phyloP scores from a whole-genome alignment of 2,888 invertebrate species.

The Leptarthrus brevirostris region DNA sequence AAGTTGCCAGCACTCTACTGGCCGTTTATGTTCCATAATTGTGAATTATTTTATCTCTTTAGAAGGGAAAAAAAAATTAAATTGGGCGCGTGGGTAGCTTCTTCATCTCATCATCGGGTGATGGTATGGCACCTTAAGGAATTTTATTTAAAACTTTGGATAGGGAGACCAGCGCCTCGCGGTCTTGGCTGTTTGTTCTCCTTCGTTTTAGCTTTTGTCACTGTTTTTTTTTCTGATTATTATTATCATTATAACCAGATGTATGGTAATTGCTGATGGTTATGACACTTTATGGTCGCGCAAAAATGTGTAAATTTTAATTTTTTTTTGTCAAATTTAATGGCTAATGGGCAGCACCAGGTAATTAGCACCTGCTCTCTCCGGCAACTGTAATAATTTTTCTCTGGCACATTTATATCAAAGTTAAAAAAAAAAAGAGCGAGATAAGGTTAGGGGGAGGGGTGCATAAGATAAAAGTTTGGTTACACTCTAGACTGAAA shows the following conservation, averaged over 20 bases:
- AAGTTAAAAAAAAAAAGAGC: no score
- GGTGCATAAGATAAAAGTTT: no score
- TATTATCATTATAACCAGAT: constrained; percentile 54
- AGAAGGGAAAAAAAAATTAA: constrained; percentile 25
- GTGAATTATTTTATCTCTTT: constrained; percentile 45
- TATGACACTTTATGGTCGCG: constrained; percentile 52
- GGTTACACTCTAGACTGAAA: no score
- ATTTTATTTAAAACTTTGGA: constrained; percentile 21
- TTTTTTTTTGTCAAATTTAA: constrained; percentile 52
- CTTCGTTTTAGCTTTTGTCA: constrained; percentile 40
- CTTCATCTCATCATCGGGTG: constrained; percentile 8
- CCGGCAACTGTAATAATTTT: no score
- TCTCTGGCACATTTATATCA: no score
- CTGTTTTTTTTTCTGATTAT: constrained; percentile 48
- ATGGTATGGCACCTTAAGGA: constrained; percentile 7
- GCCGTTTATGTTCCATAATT: constrained; percentile 48
- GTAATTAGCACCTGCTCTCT: constrained; percentile 53
- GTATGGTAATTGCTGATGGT: constrained; percentile 55
- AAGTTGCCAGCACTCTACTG: constrained; percentile 45
- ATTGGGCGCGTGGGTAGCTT: constrained; percentile 20
- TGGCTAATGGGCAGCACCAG: constrained; percentile 52
- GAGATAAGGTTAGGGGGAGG: no score
- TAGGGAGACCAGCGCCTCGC: background rate
- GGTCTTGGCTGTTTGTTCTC: background rate
- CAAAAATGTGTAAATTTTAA: constrained; percentile 52